Base-by-base conservation (phyloP, 2,888 invertebrate genomes). In the Caenorhabditis wallacei region DNA sequence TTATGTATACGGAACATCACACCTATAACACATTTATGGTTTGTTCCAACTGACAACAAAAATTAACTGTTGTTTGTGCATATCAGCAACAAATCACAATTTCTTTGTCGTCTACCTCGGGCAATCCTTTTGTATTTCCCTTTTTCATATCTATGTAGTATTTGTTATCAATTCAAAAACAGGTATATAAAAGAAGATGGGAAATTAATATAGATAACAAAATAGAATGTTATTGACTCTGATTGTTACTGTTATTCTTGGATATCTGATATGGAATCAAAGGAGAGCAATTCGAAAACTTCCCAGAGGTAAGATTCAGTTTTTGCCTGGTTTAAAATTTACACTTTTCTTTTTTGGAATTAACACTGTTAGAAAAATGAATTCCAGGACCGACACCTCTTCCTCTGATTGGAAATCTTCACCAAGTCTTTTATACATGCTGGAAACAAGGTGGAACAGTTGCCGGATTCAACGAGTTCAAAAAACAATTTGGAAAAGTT, bases 351-450 rank as follows among this genome's bases (percentile, higher is more conserved):
- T 3, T 5, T 3, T 43, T 22, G 30, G 4, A 30, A 8, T 5
- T 30, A 8, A 30, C 30, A 30, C 30, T 30, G 30, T 30, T 30
- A 5, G n/a, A n/a, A n/a, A 30, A 8, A 5, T 30, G 4, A 30
- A 7, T 2, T 37, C 37, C 20, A 84, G 85, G 85, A 11, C 85
- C 85, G 0, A 26, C 26, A 2, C 84, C 85, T 0, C 57, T 85
- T 8, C 85, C 83, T 18, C n/a, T 85, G 0, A 48, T 85, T 54
- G 85, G 85, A 54, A 85, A 85, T 24, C 43, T 85, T 0, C 75
- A 54, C 30, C 79, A 80, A 69, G 26, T 85, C 11, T 13, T 30
- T 2, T 71, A 68, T 30, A 35, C 48, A 3, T 43, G 59, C 30
- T 72, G 69, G 72, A 79, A 72, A 22, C 18, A 37, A 24, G 70